Evolutionary conservation across 2,797 vertebrate genomes (phyloP), one percentile per base, ranked within the genome.

Genomic region (Coilia nasus): DNA sequence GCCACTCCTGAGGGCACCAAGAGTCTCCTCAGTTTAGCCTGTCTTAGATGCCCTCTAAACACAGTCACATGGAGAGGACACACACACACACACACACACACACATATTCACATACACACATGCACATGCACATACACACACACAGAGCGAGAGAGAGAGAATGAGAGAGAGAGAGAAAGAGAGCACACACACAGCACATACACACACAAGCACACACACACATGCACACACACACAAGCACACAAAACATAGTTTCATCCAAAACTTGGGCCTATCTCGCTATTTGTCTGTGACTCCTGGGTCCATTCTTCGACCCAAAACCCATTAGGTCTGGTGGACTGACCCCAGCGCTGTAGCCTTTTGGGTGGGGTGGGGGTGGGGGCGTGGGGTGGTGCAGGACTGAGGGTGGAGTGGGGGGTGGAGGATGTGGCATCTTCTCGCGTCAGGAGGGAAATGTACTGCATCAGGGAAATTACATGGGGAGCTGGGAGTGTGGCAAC

Each of bases 381-480:
- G 15, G 75, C 50, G 2, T 21, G 47, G 50, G 31, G 81, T 3
- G 23, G 50, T 67, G 50, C 71, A 10, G 4, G 46, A 47, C 4
- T 47, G 46, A 44, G 57, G 54, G 83, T 59, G 83, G 80, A 78
- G 14, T 78, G 56, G 64, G 50, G 84, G 78, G 35, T 59, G 81
- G 71, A 78, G 71, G 71, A 78, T 78, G 71, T 17, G 2, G 17
- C 71, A 78, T 78, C 71, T 41, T 78, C 71, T 44, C 71, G 17
- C 71, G 17, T 78, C 71, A 78, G 71, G 71, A 41, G 35, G 50
- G 46, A 75, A 19, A 83, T 28, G n/a, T 64, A 75, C 35, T 35
- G 54, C 54, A 64, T 71, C 81, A 81, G 41, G 21, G 71, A 82
- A 67, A 85, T 85, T 35, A 85, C 84, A 85, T 85, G 84, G 81